phyloP scores from a whole-genome alignment of 1,140 invertebrate species.

The Chrysoperla carnea region DNA sequence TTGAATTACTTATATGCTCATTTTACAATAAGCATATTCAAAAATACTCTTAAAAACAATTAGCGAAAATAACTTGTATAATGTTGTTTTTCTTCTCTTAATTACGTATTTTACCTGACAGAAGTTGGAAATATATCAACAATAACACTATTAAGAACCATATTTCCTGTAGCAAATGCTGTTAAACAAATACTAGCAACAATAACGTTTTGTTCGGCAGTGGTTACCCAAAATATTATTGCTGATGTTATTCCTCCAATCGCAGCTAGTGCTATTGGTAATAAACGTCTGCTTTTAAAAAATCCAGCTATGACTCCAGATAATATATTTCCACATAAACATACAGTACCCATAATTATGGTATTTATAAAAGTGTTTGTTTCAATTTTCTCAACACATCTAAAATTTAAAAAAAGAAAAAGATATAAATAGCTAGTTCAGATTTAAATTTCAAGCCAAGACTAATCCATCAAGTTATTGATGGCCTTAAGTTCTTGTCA shows the following conservation, averaged over 20 bases:
- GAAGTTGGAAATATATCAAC: conserved; percentile 34
- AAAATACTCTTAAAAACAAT: too few relatives aligned
- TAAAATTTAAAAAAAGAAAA: too few relatives aligned
- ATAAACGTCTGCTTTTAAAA: conserved; percentile 18
- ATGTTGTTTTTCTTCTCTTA: too few relatives aligned
- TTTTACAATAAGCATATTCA: too few relatives aligned
- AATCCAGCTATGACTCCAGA: conserved; percentile 21
- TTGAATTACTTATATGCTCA: too few relatives aligned
- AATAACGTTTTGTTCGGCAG: conserved; percentile 27
- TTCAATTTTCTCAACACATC: conserved; percentile 17
- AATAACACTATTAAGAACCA: conserved; percentile 30
- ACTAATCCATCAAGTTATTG: too few relatives aligned
- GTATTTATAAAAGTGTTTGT: conserved; percentile 26
- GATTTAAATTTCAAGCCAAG: too few relatives aligned
- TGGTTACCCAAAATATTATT: conserved; percentile 28
- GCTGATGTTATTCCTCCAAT: conserved; percentile 25
- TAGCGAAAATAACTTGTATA: too few relatives aligned
- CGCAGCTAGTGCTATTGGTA: conserved; percentile 20
- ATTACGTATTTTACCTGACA: conserved; percentile 15
- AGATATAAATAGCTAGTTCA: too few relatives aligned
- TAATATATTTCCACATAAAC: conserved; percentile 24
- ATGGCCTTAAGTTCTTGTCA: too few relatives aligned
- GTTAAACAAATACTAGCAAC: conserved; percentile 33
- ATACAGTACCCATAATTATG: conserved; percentile 25
- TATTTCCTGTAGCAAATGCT: conserved; percentile 33